Evolutionary conservation across 2,888 invertebrate genomes (phyloP).

Genomic region (Adelphocoris suturalis): DNA sequence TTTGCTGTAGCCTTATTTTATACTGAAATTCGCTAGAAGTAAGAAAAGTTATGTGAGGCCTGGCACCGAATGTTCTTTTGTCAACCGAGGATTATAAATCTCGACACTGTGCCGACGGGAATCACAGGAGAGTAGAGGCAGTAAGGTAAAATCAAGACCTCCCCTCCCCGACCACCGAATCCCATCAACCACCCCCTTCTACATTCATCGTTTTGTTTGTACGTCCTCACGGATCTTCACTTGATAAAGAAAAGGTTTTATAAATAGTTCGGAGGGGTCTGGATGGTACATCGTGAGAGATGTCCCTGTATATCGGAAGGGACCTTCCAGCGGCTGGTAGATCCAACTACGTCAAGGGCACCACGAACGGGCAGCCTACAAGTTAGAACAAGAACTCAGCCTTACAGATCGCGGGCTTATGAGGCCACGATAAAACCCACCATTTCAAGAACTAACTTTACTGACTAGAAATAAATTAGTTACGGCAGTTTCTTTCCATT

Average conservation of each 20-base stretch:
- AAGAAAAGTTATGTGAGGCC: too few species aligned
- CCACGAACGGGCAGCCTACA: neutral
- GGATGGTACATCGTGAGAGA: slow-evolving; percentile 10
- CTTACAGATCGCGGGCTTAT: neutral
- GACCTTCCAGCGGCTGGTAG: neutral
- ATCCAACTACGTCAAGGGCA: slow-evolving; percentile 34
- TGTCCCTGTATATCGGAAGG: slow-evolving; percentile 4
- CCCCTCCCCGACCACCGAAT: neutral
- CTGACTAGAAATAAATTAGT: neutral
- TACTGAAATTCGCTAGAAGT: too few species aligned
- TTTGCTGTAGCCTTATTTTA: too few species aligned
- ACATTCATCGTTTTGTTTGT: slow-evolving; percentile 7
- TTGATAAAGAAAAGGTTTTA: slow-evolving; percentile 36
- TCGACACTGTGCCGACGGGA: neutral
- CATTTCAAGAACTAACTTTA: neutral
- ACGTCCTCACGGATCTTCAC: slow-evolving; percentile 29
- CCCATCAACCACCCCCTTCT: neutral
- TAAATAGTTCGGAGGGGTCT: slow-evolving; percentile 4
- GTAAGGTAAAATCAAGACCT: neutral
- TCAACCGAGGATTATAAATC: neutral
- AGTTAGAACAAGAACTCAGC: neutral
- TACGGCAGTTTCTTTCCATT: neutral
- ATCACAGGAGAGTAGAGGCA: neutral
- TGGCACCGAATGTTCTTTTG: neutral
- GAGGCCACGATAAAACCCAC: neutral